These are phyloP conservation scores for Allacma fusca DNA, from an alignment of 2,888 invertebrate species.

Conservation along the genomic window DNA sequence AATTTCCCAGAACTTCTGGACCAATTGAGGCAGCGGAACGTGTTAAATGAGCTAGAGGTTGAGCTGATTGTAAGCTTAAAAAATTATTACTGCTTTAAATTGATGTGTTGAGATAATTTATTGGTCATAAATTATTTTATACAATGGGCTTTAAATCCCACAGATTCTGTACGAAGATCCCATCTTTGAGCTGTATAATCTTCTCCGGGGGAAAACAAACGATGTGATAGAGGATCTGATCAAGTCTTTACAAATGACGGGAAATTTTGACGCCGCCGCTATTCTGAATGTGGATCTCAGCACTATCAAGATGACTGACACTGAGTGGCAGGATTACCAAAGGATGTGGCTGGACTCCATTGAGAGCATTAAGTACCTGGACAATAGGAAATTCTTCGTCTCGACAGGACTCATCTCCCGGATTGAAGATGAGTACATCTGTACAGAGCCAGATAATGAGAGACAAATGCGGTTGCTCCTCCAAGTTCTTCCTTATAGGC, in stretches of 20 bases:
- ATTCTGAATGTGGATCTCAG: conserved; percentile 12
- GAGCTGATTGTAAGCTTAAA: conserved; percentile 10
- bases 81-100: too few species aligned
- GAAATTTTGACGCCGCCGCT: conserved; percentile 28
- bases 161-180: conserved; percentile 33
- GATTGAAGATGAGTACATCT: conserved; percentile 24
- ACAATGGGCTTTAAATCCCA: neutral
- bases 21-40: neutral
- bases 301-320: neutral
- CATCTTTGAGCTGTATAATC: conserved; percentile 31
- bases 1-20: conserved; percentile 2
- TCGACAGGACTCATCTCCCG: neutral
- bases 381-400: conserved; percentile 1
- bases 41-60: neutral
- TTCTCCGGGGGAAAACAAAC: conserved; percentile 32
- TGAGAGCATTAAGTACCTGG: neutral
- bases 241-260: conserved; percentile 18
- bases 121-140: neutral
- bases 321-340: conserved; percentile 29
- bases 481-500: conserved; percentile 35
- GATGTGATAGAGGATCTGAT: conserved; percentile 17
- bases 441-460: conserved; percentile 24
- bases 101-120: neutral
- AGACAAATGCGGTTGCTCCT: conserved; percentile 21
- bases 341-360: conserved; percentile 37